Percentiles rank a stretch among this genome's conserved stretches.
Conservation (phyloP, 2,888 invertebrate species). For the Aphodius granarius region DNA sequence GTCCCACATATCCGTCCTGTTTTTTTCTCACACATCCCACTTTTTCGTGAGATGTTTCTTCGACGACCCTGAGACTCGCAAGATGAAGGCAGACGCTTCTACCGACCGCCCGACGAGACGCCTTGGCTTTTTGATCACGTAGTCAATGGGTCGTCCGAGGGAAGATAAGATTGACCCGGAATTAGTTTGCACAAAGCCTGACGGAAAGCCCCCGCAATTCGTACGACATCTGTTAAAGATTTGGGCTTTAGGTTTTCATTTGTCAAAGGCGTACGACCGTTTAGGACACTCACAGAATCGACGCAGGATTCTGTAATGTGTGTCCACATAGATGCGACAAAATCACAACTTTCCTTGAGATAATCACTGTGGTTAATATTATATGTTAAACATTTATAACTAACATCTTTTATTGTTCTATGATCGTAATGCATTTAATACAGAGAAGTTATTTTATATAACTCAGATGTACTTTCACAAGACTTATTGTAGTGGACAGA, state of each 20-base stretch:
- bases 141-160: slow-evolving; percentile 19
- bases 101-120: neutral
- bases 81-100: slow-evolving; percentile 1
- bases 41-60: neutral
- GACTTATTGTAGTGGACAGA: no score
- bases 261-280: slow-evolving; percentile 38
- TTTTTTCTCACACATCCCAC: neutral
- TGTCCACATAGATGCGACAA: no score
- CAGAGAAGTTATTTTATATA: no score
- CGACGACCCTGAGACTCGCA: no score
- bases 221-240: slow-evolving; percentile 51
- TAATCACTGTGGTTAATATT: no score
- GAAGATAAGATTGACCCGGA: slow-evolving; percentile 39
- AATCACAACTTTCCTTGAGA: no score
- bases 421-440: no score
- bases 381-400: no score
- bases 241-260: slow-evolving; percentile 44
- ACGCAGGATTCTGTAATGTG: no score
- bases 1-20: neutral
- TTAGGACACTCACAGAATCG: neutral
- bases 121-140: slow-evolving; percentile 25
- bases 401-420: no score
- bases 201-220: slow-evolving; percentile 49
- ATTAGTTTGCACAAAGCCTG: slow-evolving; percentile 52
- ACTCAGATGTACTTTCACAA: no score